A percentile compares a stretch with the other conserved stretches of the same genome.
Evolutionary conservation across 2,113 vertebrate species (phyloP).

Genomic region (Psammodynastes pulverulentus): DNA sequence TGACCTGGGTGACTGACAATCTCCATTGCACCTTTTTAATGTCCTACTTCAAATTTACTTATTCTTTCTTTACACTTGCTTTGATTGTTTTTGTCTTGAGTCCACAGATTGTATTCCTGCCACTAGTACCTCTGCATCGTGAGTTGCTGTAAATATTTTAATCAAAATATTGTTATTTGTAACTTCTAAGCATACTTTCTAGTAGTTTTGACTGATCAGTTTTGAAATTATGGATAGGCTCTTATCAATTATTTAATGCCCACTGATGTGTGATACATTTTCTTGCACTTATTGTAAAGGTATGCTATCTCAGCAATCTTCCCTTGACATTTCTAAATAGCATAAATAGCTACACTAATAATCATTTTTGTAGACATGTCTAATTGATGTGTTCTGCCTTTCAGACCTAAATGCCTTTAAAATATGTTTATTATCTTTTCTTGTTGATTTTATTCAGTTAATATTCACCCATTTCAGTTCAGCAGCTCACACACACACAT

Average conservation of each 20-base stretch:
- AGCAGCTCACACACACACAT: not conserved
- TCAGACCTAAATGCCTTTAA: not conserved
- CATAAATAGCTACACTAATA: not conserved
- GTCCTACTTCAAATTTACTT: not conserved
- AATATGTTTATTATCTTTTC: not conserved
- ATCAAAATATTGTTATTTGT: not conserved
- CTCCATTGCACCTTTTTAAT: not conserved
- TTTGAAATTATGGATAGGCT: constrained; percentile 10
- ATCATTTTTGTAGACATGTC: not conserved
- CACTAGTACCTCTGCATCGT: not conserved
- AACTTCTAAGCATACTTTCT: not conserved
- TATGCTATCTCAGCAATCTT: not conserved
- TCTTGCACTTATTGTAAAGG: not conserved
- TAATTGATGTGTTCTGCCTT: not conserved
- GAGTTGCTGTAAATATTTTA: not conserved
- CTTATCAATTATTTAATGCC: not conserved
- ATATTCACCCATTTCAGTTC: not conserved
- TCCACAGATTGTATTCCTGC: not conserved
- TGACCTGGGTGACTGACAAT: too few relatives aligned
- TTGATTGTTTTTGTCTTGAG: not conserved
- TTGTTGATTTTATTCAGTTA: not conserved
- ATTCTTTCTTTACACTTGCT: not conserved
- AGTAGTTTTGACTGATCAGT: not conserved
- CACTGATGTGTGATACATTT: not conserved
- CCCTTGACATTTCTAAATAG: not conserved